Evolutionary conservation across 2,797 vertebrate genomes (phyloP).

Genomic region (Chaetodon trifasciatus): DNA sequence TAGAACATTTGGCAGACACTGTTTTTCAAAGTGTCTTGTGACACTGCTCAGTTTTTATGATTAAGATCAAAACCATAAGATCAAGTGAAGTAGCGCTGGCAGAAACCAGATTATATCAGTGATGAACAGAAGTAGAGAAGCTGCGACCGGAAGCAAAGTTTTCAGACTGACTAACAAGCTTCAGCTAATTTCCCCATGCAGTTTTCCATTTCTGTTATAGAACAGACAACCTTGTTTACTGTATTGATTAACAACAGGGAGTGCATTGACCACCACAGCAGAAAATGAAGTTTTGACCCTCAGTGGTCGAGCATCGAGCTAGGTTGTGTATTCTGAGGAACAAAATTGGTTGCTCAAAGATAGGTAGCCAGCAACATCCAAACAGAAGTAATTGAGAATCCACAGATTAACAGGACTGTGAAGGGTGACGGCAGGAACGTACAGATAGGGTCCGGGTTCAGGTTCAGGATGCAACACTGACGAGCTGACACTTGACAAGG

Average conservation of each 20-base stretch:
- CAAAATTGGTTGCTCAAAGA: slow-evolving; percentile 12
- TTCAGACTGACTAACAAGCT: background rate
- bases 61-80: slow-evolving; percentile 9
- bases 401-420: background rate
- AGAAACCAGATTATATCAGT: slow-evolving; percentile 7
- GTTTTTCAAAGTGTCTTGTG: background rate
- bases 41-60: background rate
- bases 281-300: background rate
- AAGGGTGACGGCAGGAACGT: background rate
- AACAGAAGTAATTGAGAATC: background rate
- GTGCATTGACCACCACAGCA: slow-evolving; percentile 8
- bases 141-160: background rate
- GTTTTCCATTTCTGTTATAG: background rate
- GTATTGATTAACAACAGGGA: background rate
- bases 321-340: background rate
- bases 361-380: too few relatives aligned
- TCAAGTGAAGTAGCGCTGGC: slow-evolving; percentile 11
- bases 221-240: background rate
- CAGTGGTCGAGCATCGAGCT: background rate
- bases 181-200: background rate
- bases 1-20: background rate
- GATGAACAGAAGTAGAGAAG: background rate
- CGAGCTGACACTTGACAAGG: background rate
- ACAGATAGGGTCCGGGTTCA: background rate
- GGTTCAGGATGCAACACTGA: background rate